phyloP scores from a whole-genome alignment of 2,888 invertebrate genomes.

The Hylaea fasciaria region DNA sequence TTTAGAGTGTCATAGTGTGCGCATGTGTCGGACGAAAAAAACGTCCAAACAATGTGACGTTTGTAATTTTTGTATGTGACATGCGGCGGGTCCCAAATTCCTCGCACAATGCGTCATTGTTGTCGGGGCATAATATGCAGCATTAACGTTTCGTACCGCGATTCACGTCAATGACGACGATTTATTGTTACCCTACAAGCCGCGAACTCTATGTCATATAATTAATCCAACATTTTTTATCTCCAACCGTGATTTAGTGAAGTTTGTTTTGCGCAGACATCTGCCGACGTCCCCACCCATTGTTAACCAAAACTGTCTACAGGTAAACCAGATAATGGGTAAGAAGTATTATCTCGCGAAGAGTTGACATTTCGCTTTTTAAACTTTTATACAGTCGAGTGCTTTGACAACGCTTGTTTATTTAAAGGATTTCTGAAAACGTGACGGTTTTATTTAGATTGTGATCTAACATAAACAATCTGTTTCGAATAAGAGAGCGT shows the following conservation, averaged over 20 bases:
- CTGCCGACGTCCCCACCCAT: slow-evolving; percentile 69
- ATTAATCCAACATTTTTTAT: slow-evolving; percentile 73
- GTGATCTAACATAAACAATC: slow-evolving; percentile 53
- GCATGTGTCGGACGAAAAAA: slow-evolving; percentile 51
- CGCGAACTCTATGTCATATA: slow-evolving; percentile 65
- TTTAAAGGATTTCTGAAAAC: slow-evolving; percentile 63
- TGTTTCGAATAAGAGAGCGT: slow-evolving; percentile 26
- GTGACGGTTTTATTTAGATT: slow-evolving; percentile 62
- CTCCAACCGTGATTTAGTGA: slow-evolving; percentile 71
- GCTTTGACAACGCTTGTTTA: slow-evolving; percentile 77
- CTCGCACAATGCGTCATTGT: slow-evolving; percentile 80
- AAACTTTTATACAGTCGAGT: slow-evolving; percentile 76
- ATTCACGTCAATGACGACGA: slow-evolving; percentile 82
- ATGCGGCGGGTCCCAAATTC: slow-evolving; percentile 65
- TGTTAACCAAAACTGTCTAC: slow-evolving; percentile 71
- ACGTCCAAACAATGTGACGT: slow-evolving; percentile 65
- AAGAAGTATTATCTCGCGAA: slow-evolving; percentile 68
- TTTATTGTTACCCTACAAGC: slow-evolving; percentile 74
- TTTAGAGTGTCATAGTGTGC: slow-evolving; percentile 55
- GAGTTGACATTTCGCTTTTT: slow-evolving; percentile 78
- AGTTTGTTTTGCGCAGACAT: slow-evolving; percentile 83
- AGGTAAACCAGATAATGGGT: slow-evolving; percentile 80
- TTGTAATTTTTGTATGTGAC: slow-evolving; percentile 66
- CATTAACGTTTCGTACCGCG: slow-evolving; percentile 81
- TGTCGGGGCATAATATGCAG: slow-evolving; percentile 77